phyloP scores from a whole-genome alignment of 23 tunicate genomes.

The Aplidium turbinatum region DNA sequence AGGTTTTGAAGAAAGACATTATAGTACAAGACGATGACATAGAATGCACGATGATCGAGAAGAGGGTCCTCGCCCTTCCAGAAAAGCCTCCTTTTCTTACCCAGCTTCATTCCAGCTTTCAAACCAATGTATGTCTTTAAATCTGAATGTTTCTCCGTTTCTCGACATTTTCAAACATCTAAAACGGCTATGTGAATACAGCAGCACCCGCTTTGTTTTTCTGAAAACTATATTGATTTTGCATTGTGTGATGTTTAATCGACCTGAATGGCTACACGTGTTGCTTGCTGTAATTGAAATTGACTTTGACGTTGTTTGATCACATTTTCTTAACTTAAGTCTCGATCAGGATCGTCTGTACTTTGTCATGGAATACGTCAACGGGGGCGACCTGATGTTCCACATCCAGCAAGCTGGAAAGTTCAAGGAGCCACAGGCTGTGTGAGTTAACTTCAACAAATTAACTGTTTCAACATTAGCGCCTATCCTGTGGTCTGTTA shows the following conservation, averaged over 20 bases:
- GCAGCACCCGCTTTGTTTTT: too few species aligned
- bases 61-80: slow-evolving; percentile 83
- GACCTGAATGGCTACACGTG: too few species aligned
- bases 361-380: slow-evolving; percentile 97
- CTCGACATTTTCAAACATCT: neutral
- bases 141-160: too few species aligned
- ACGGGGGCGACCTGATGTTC: slow-evolving; percentile 96
- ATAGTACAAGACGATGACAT: slow-evolving; percentile 97
- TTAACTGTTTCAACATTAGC: too few species aligned
- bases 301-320: too few species aligned
- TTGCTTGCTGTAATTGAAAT: too few species aligned
- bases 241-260: too few species aligned
- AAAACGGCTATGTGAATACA: too few species aligned
- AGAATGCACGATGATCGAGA: slow-evolving; percentile 94
- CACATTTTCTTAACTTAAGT: neutral
- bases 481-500: too few species aligned
- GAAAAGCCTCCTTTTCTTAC: slow-evolving; percentile 92
- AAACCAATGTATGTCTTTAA: slow-evolving; percentile 79
- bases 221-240: too few species aligned
- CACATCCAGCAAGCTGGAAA: slow-evolving; percentile 91
- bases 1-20: slow-evolving; percentile 94
- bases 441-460: too few species aligned
- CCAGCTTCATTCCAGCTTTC: slow-evolving; percentile 91
- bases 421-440: slow-evolving; percentile 98
- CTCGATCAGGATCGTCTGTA: slow-evolving; percentile 75